A percentile compares a stretch with the other conserved stretches of the same genome.
These are phyloP conservation scores for Pterocles gutturalis DNA, from an alignment of 2,113 vertebrate species.

Conservation along the genomic window DNA sequence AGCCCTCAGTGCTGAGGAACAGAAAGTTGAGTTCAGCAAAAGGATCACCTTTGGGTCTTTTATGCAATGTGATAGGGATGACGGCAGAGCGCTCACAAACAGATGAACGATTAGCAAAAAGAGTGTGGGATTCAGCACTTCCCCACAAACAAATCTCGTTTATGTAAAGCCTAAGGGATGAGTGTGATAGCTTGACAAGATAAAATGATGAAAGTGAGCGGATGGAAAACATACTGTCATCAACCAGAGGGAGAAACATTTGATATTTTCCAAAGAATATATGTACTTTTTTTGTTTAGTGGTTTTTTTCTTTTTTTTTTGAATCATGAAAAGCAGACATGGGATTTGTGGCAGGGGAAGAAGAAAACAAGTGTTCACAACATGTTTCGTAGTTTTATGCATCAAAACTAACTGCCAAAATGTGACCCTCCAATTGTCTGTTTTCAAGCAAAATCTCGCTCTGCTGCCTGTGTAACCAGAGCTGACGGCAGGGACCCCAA, in stretches of 20 bases:
- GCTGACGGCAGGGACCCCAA: neutral
- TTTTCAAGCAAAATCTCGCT: neutral
- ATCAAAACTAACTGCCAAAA: slow-evolving; percentile 18
- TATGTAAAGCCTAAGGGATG: neutral
- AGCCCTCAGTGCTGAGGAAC: neutral
- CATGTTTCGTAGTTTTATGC: neutral
- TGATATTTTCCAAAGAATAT: neutral
- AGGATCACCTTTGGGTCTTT: neutral
- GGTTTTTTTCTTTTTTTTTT: neutral
- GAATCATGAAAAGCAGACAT: neutral
- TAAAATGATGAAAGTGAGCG: neutral
- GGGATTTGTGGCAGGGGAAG: neutral
- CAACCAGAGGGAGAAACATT: neutral
- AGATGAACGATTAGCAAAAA: neutral
- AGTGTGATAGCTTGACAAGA: neutral
- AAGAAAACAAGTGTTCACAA: neutral
- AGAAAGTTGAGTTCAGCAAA: neutral
- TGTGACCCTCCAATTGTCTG: neutral
- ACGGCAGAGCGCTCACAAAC: neutral
- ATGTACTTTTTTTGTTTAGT: neutral
- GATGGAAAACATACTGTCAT: neutral
- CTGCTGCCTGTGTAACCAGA: slow-evolving; percentile 6
- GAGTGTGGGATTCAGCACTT: neutral
- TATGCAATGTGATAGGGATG: rapidly evolving
- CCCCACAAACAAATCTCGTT: neutral